Evolutionary conservation across 2,797 vertebrate genomes (phyloP).

Genomic region (Urosaurus nigricauda): DNA sequence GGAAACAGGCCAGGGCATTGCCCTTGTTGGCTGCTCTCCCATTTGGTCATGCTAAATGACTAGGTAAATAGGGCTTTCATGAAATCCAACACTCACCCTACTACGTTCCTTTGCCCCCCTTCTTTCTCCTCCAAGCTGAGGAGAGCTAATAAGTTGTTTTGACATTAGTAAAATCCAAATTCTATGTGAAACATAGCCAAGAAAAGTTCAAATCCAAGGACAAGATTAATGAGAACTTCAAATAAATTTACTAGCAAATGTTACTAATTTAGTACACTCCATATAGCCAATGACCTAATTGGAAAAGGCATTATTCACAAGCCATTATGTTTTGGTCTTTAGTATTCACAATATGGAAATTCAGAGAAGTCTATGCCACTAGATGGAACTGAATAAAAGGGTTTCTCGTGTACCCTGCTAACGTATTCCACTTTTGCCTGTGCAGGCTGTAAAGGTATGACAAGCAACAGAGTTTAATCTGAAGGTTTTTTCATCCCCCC

Average conservation of each 20-base stretch:
- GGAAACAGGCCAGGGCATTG: conserved; percentile 62
- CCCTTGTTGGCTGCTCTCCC: conserved; percentile 75
- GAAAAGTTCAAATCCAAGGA: conserved; percentile 75
- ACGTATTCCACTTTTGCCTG: conserved; percentile 51
- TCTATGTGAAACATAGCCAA: conserved; percentile 71
- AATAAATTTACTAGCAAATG: conserved; percentile 77
- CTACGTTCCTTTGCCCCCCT: conserved; percentile 68
- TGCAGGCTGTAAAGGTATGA: conserved; percentile 39
- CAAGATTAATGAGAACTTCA: conserved; percentile 77
- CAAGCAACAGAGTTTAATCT: conserved; percentile 61
- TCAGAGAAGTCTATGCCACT: conserved; percentile 67
- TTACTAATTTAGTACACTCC: conserved; percentile 76
- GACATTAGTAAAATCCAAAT: conserved; percentile 73
- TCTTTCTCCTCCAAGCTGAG: conserved; percentile 67
- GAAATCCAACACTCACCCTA: conserved; percentile 74
- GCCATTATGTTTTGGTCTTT: conserved; percentile 69
- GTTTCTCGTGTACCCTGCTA: conserved; percentile 53
- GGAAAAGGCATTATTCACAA: conserved; percentile 74
- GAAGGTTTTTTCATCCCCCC: conserved; percentile 53
- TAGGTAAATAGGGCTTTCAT: conserved; percentile 78
- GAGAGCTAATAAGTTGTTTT: conserved; percentile 78
- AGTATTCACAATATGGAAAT: conserved; percentile 71
- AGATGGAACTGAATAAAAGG: conserved; percentile 29
- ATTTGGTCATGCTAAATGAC: conserved; percentile 70
- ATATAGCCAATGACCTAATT: conserved; percentile 75